These are phyloP conservation scores for Xylophagus ater DNA, from an alignment of 2,888 invertebrate genomes.

Conservation along the genomic window DNA sequence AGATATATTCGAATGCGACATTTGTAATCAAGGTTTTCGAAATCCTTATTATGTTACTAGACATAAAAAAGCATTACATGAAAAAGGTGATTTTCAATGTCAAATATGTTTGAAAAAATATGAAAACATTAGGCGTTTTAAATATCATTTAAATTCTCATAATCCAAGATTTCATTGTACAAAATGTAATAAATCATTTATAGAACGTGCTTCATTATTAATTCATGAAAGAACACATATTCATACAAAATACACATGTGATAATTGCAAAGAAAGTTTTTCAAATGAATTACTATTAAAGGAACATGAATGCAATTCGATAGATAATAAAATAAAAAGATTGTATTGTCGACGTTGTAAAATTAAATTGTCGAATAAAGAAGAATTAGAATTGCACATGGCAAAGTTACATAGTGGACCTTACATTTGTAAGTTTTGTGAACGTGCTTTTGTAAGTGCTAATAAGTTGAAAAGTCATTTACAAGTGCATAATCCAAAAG, in stretches of 20 bases:
- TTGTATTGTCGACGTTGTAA: background rate
- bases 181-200: constrained; percentile 11
- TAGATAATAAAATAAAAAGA: constrained; percentile 1
- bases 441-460: background rate
- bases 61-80: constrained; percentile 8
- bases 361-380: constrained; percentile 6
- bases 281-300: too few relatives aligned
- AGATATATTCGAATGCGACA: constrained; percentile 7
- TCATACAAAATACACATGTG: too few relatives aligned
- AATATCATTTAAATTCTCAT: constrained; percentile 10
- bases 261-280: too few relatives aligned
- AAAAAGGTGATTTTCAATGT: constrained; percentile 2
- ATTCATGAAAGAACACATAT: constrained; percentile 10
- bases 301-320: too few relatives aligned
- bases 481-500: constrained; percentile 8
- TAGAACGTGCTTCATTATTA: constrained; percentile 7
- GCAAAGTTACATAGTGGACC: background rate
- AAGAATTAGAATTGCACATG: constrained; percentile 3
- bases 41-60: constrained; percentile 7
- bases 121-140: constrained; percentile 5
- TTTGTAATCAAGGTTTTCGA: constrained; percentile 7
- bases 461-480: constrained; percentile 1
- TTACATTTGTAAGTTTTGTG: constrained; percentile 4
- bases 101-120: constrained; percentile 5
- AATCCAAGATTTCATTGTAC: constrained; percentile 9